phyloP scores from a whole-genome alignment of 37 sponge, comb jelly and placozoan genomes.

The Spongia lamella region DNA sequence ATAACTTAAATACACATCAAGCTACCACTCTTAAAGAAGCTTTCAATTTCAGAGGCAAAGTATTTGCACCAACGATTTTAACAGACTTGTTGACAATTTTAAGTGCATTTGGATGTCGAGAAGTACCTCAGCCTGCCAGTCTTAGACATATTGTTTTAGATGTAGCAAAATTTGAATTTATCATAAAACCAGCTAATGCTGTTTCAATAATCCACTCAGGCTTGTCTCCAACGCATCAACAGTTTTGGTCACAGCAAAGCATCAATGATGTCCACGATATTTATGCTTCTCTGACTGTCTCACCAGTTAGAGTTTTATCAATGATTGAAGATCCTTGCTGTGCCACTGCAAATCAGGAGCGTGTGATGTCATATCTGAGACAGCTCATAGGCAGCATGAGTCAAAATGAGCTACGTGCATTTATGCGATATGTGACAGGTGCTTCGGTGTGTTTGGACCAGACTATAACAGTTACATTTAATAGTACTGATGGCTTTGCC shows the following conservation, averaged over 20 bases:
- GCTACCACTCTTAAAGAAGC: too few relatives aligned
- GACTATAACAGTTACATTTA: slow-evolving; percentile 3
- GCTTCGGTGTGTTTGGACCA: background rate
- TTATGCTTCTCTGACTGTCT: background rate
- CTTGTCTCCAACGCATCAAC: slow-evolving; percentile 3
- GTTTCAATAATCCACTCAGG: slow-evolving; percentile 7
- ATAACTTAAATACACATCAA: too few relatives aligned
- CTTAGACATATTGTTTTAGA: slow-evolving; percentile 3
- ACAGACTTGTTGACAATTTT: background rate
- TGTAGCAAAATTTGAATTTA: slow-evolving; percentile 19
- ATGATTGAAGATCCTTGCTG: slow-evolving; percentile 8
- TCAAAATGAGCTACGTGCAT: slow-evolving; percentile 5
- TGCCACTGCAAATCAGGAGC: slow-evolving; percentile 2
- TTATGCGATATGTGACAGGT: slow-evolving; percentile 28
- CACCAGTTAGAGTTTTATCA: slow-evolving; percentile 8
- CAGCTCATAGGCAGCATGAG: slow-evolving; percentile 26
- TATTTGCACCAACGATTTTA: background rate
- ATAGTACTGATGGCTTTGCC: slow-evolving; percentile 10
- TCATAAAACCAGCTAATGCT: slow-evolving; percentile 22
- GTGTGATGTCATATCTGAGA: slow-evolving; percentile 18
- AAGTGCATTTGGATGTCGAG: slow-evolving; percentile 14
- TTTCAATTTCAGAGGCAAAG: too few relatives aligned
- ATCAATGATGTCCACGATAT: background rate
- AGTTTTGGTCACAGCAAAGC: background rate
- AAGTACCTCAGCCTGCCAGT: slow-evolving; percentile 8